A percentile compares a stretch with the other conserved stretches of the same genome.
phyloP scores from a whole-genome alignment of 2,888 invertebrate species.

The Luperina testacea region DNA sequence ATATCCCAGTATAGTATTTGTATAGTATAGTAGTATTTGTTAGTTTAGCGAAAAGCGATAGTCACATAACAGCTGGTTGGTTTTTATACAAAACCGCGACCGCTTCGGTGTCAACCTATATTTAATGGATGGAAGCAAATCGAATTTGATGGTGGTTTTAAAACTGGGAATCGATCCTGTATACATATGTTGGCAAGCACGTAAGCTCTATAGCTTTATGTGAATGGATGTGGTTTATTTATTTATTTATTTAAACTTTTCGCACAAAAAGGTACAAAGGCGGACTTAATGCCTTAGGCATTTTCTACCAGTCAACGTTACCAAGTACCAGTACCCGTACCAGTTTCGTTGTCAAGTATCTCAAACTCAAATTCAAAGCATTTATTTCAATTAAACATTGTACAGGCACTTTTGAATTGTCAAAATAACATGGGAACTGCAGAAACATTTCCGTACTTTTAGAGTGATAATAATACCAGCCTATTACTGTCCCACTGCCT shows the following conservation, averaged over 20 bases:
- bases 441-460: not conserved
- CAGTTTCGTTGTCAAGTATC: not conserved
- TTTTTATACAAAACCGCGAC: constrained; percentile 44
- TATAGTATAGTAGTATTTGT: constrained; percentile 10
- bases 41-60: constrained; percentile 24
- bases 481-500: no score
- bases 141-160: constrained; percentile 49
- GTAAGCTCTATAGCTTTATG: constrained; percentile 25
- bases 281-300: no score
- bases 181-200: constrained; percentile 17
- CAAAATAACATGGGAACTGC: not conserved
- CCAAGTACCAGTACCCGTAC: no score
- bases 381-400: no score
- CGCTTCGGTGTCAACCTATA: constrained; percentile 39
- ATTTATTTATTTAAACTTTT: no score
- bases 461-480: not conserved
- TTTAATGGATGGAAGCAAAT: constrained; percentile 53
- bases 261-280: no score
- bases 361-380: no score
- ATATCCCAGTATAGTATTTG: constrained; percentile 8
- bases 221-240: constrained; percentile 3
- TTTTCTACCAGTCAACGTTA: no score
- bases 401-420: no score
- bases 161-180: constrained; percentile 37
- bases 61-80: constrained; percentile 31